Percentiles rank a stretch among this genome's conserved stretches.
Evolutionary conservation across 2,113 vertebrate genomes (phyloP).

Genomic region (Bubalus kerabau): DNA sequence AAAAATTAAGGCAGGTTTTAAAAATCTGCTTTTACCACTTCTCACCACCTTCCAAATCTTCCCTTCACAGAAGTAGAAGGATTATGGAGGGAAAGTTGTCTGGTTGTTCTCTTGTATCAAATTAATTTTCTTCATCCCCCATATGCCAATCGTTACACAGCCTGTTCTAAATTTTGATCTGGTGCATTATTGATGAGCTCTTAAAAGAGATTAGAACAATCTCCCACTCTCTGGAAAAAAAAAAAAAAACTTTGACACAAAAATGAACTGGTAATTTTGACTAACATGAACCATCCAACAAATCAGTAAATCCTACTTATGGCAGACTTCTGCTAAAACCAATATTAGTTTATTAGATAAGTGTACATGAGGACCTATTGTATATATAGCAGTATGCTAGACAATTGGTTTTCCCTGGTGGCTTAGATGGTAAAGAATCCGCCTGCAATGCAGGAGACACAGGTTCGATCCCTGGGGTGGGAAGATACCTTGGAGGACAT

Average conservation of each 20-base stretch:
- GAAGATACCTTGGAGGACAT: not conserved
- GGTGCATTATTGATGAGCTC: constrained; percentile 73
- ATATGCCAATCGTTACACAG: constrained; percentile 69
- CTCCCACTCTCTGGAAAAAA: constrained; percentile 54
- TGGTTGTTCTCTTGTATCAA: constrained; percentile 64
- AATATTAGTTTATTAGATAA: not conserved
- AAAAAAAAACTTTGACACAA: not conserved
- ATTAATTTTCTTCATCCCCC: constrained; percentile 69
- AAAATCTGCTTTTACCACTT: not conserved
- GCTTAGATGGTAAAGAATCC: not conserved
- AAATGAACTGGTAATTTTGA: constrained; percentile 48
- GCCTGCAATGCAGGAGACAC: not conserved
- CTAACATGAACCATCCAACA: not conserved
- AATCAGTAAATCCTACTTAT: not conserved
- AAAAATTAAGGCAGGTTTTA: not conserved
- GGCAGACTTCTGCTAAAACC: not conserved
- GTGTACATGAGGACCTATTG: not conserved
- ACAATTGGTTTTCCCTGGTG: not conserved
- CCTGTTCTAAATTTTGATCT: constrained; percentile 73
- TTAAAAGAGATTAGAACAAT: constrained; percentile 71
- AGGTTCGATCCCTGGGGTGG: not conserved
- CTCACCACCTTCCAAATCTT: not conserved
- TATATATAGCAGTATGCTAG: not conserved
- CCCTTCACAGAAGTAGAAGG: constrained; percentile 24
- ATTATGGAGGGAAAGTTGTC: constrained; percentile 23